phyloP scores from a whole-genome alignment of 1,140 invertebrate genomes.

The Aphelenchoides fujianensis region DNA sequence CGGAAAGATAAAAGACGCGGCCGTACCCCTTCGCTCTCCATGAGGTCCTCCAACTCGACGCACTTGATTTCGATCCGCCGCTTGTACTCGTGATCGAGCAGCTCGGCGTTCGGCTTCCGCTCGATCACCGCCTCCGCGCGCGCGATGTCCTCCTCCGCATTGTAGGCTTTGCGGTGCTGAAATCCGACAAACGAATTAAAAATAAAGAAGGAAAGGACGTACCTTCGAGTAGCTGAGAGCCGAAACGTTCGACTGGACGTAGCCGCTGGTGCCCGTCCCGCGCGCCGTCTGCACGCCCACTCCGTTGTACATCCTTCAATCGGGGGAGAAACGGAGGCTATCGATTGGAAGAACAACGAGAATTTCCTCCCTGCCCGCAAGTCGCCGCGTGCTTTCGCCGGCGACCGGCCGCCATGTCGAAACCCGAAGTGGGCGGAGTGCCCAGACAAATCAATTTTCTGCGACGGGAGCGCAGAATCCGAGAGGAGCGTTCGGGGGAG shows the following conservation, averaged over 20 bases:
- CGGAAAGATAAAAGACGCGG: no score
- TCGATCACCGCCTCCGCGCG: conserved; percentile 79
- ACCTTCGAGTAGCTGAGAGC: conserved; percentile 74
- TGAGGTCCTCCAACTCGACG: conserved; percentile 84
- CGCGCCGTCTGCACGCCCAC: conserved; percentile 89
- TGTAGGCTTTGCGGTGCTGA: conserved; percentile 56
- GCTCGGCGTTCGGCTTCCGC: conserved; percentile 86
- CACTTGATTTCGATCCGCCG: conserved; percentile 93
- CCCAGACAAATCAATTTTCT: no score
- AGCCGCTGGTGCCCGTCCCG: conserved; percentile 96
- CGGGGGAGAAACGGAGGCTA: no score
- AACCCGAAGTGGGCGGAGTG: no score
- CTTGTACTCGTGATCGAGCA: conserved; percentile 90
- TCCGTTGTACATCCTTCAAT: conserved; percentile 92
- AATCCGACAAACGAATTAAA: conserved; percentile 23
- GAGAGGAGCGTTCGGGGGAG: no score
- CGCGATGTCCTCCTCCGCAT: conserved; percentile 81
- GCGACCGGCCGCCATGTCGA: no score
- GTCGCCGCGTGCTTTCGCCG: no score
- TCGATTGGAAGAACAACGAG: no score
- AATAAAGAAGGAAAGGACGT: conserved; percentile 3
- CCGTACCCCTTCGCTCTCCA: no score
- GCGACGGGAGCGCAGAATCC: no score
- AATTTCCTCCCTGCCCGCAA: no score
- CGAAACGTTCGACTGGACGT: conserved; percentile 91